Evolutionary conservation across 2,797 vertebrate genomes (phyloP), one percentile per base, ranked within the genome.

Genomic region (Mus spretus): DNA sequence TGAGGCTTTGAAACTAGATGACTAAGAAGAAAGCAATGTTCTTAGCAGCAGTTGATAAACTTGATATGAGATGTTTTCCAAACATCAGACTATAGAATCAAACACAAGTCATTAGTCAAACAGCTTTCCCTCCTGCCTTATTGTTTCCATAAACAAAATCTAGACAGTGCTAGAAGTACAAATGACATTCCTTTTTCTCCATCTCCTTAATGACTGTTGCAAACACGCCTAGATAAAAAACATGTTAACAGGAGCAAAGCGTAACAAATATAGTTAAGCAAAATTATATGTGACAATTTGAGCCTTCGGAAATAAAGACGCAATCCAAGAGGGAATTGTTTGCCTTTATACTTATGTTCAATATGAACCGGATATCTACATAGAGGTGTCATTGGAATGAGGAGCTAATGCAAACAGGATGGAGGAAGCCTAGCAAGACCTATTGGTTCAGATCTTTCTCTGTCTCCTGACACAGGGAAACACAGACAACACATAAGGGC

Each of bases 1-100:
- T 89, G 80, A 88, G 4, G 9, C 85, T 94, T 97, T 81, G 47
- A 94, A 63, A 2, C 13, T 63, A 89, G 12, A 78, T 65, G 31
- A 77, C 12, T 55, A 90, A 78, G 6, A 93, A 37, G 20, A 93
- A 63, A n/a, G n/a, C 93, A 72, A 47, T 78, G 5, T 74, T 85
- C 67, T 82, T 90, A 17, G 40, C 28, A 90, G 37, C 70, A 91
- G 84, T 40, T 31, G 9, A 70, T 26, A 93, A 63, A 57, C 37
- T 77, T 65, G 61, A 26, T 78, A 75, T 70, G 50, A 82, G 57
- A 67, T 80, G 57, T 77, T 91, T 94, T 82, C 6, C 20, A 40
- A 61, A 70, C 26, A 50, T 4, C 65, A 85, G 55, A 82, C 89
- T 31, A 63, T 77, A 11, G 31, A 53, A 72, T 63, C 40, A 89